Base-by-base conservation (phyloP, 37 sponge, comb jelly and placozoan genomes). In the Trichoplax adhaerens region DNA sequence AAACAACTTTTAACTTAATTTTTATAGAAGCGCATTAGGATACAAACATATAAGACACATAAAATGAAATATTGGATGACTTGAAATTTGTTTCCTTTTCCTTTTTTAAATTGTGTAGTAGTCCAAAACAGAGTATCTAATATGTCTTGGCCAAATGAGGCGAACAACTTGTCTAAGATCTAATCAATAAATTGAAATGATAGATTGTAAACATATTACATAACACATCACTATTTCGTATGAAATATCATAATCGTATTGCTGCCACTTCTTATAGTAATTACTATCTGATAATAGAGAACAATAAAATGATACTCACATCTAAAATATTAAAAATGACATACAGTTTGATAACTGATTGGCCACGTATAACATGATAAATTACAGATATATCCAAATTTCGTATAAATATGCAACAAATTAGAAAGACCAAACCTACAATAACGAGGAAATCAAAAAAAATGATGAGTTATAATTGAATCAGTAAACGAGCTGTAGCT, bases 281-380 rank as follows among this genome's bases (percentile, higher is more conserved):
- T 29, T 29, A 29, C 29, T 29, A 29, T 29, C 29, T 29, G 29
- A 29, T 29, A 29, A 29, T 29, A 29, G 29, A 29, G 29, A 29
- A 29, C 29, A 29, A 29, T 29, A 29, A 29, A 29, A 29, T 29
- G 29, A 29, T 29, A 29, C 29, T 4, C 51, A 96, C 87, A 72
- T 96, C 98, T 51, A 96, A 66, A 77, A 96, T 83, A 79, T 96
- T 96, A 79, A 74, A 87, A 53, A 96, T 92, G 79, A 96, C 94
- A 62, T 96, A 96, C 48, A 91, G 78, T 72, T 96, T 96, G 58
- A 96, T 88, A 0, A 96, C 83, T 8, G 82, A 77, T 76, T 96
- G 98, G 48, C 85, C 98, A 54, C 93, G 69, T 56, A 96, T 80
- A 58, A 91, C 61, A 74, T 96, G 98, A 62, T 96, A 96, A 0